phyloP scores from a whole-genome alignment of 1,140 invertebrate species.

The Pomacea maculata region DNA sequence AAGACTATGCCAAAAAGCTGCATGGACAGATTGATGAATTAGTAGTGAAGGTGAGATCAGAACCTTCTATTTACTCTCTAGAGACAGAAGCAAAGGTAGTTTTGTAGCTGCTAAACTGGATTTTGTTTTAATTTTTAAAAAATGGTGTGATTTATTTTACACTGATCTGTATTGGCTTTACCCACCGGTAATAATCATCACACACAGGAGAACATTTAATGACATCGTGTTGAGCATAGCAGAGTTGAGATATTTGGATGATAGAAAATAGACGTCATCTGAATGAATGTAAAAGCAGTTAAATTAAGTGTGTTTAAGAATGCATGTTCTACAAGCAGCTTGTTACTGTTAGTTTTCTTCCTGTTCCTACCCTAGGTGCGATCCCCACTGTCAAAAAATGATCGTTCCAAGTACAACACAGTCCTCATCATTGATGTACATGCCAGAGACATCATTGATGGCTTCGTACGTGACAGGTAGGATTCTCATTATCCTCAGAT shows the following conservation, averaged over 20 bases:
- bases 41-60: conserved; percentile 69
- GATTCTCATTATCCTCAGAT: not conserved
- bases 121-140: too few species aligned
- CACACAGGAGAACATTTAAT: too few species aligned
- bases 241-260: too few species aligned
- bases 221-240: too few species aligned
- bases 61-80: too few species aligned
- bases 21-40: conserved; percentile 87
- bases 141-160: too few species aligned
- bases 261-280: too few species aligned
- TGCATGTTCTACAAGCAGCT: not conserved
- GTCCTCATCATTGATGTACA: conserved; percentile 90
- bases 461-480: conserved; percentile 80
- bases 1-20: conserved; percentile 82
- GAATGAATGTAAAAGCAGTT: not conserved
- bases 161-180: too few species aligned
- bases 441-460: conserved; percentile 86
- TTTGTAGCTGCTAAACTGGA: too few species aligned
- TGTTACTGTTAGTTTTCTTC: not conserved
- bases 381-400: conserved; percentile 78
- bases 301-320: not conserved
- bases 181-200: too few species aligned
- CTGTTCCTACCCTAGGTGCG: conserved; percentile 68
- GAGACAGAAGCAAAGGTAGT: too few species aligned
- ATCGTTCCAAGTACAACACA: conserved; percentile 86